phyloP scores from a whole-genome alignment of 2,113 vertebrate species.

The Clinocottus analis region DNA sequence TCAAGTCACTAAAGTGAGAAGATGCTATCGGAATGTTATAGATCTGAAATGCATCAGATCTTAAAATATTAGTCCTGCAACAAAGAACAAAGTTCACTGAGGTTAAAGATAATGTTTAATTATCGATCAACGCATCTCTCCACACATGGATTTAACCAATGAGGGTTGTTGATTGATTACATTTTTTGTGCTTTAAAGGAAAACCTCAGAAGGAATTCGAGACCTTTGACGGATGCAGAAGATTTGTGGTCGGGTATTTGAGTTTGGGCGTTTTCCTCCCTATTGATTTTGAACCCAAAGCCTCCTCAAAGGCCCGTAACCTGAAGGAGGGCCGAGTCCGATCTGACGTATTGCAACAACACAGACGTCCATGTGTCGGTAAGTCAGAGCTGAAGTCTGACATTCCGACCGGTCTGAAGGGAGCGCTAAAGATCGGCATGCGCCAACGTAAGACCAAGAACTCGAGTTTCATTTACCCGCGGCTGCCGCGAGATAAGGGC shows the following conservation, averaged over 20 bases:
- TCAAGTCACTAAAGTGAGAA: no score
- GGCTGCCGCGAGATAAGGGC: conserved; percentile 9
- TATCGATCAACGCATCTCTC: no score
- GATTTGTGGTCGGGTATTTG: no score
- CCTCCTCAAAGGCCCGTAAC: background rate
- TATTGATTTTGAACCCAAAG: background rate
- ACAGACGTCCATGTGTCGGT: conserved; percentile 52
- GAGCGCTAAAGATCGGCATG: conserved; percentile 40
- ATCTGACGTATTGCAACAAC: conserved; percentile 56
- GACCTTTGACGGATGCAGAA: no score
- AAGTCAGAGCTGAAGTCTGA: conserved; percentile 11
- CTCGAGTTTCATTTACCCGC: background rate
- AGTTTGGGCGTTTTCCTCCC: no score
- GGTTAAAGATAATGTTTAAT: no score
- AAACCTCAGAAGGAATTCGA: no score
- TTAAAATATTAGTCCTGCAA: no score
- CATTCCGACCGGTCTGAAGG: conserved; percentile 52
- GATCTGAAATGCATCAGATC: no score
- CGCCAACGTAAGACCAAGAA: background rate
- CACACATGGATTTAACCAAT: no score
- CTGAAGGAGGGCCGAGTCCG: background rate
- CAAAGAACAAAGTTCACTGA: no score
- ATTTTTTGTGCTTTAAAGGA: background rate
- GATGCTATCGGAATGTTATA: no score
- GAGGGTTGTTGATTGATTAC: background rate